phyloP scores from a whole-genome alignment of 1,140 invertebrate genomes.

The Heterodera schachtii region DNA sequence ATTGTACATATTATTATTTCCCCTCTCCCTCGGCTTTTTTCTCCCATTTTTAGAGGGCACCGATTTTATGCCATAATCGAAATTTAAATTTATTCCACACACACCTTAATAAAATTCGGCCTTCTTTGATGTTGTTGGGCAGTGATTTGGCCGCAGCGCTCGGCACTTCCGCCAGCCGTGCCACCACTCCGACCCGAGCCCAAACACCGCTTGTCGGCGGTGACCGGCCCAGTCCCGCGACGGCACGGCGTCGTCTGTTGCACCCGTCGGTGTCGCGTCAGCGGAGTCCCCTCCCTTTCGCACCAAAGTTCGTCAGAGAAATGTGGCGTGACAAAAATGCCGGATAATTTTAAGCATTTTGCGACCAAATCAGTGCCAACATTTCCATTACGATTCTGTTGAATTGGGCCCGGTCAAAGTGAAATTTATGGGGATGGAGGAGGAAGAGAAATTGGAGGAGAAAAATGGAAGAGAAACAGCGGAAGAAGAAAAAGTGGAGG shows the following conservation, averaged over 20 bases:
- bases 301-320: background rate
- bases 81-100: too few species aligned
- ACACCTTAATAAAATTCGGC: too few species aligned
- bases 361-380: conserved; percentile 22
- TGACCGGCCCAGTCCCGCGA: background rate
- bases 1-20: background rate
- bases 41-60: too few species aligned
- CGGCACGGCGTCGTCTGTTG: background rate
- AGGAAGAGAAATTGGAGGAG: background rate
- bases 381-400: conserved; percentile 29
- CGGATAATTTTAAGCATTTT: conserved; percentile 23
- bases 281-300: conserved; percentile 3
- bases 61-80: too few species aligned
- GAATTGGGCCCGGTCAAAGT: conserved; percentile 30
- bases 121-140: background rate
- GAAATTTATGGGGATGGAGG: background rate
- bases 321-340: background rate
- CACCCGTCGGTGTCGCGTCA: background rate
- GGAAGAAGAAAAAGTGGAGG: background rate
- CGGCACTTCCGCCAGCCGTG: background rate
- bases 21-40: background rate
- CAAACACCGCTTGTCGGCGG: background rate
- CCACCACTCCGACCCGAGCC: background rate
- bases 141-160: conserved; percentile 12
- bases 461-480: background rate